A percentile compares a stretch with the other conserved stretches of the same genome.
Conservation (phyloP, 2,113 vertebrate genomes). For the Caloenas nicobarica region DNA sequence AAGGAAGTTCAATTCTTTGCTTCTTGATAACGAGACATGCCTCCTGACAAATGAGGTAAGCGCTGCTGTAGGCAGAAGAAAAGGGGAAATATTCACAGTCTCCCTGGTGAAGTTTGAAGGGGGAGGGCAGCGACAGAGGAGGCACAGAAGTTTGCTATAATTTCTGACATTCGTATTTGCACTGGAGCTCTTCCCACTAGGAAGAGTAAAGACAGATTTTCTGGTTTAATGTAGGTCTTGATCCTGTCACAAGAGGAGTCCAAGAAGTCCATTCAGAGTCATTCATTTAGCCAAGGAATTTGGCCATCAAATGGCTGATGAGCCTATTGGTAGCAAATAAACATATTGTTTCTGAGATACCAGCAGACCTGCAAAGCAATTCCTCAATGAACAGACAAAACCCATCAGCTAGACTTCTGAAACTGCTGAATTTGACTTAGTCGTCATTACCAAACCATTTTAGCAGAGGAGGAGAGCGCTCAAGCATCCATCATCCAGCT, state of each 20-base stretch:
- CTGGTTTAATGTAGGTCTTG: not conserved
- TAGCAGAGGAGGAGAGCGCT: not conserved
- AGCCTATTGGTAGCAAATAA: not conserved
- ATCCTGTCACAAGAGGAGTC: not conserved
- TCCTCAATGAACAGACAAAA: not conserved
- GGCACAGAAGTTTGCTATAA: not conserved
- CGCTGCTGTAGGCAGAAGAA: not conserved
- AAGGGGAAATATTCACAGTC: not conserved
- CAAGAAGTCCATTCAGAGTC: not conserved
- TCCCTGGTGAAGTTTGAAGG: not conserved
- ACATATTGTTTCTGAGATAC: not conserved
- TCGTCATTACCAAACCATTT: not conserved
- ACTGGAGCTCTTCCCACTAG: not conserved
- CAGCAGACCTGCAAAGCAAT: not conserved
- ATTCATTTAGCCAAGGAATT: not conserved
- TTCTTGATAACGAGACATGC: not conserved
- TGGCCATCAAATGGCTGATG: not conserved
- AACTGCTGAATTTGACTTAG: not conserved
- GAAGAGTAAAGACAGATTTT: not conserved
- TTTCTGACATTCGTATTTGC: not conserved
- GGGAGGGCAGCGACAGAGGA: rapidly evolving
- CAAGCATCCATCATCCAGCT: not conserved
- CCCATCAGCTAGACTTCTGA: not conserved
- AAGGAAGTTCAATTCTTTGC: slow-evolving; percentile 23
- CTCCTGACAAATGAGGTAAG: not conserved